Evolutionary conservation across 2,888 invertebrate species (phyloP).

Genomic region (Anticlea derivata): DNA sequence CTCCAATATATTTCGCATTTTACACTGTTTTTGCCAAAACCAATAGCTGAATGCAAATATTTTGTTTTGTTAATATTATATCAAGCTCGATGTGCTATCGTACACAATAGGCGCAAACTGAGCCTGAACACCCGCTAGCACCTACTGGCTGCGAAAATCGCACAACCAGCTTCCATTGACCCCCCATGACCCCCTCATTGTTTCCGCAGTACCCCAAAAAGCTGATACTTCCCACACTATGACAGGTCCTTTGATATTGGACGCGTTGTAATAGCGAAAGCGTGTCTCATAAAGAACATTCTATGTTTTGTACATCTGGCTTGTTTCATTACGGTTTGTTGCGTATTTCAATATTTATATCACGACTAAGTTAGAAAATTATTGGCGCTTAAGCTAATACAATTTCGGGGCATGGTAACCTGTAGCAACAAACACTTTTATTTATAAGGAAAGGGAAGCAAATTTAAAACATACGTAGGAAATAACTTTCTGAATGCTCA

Average conservation of each 20-base stretch:
- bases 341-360: constrained; percentile 52
- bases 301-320: constrained; percentile 75
- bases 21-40: constrained; percentile 38
- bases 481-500: not conserved
- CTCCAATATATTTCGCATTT: constrained; percentile 34
- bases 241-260: constrained; percentile 62
- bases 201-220: constrained; percentile 46
- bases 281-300: constrained; percentile 76
- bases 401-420: constrained; percentile 25
- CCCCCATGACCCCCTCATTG: constrained; percentile 39
- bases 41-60: constrained; percentile 48
- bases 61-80: constrained; percentile 60
- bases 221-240: constrained; percentile 32
- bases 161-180: constrained; percentile 47
- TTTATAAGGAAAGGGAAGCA: constrained; percentile 9
- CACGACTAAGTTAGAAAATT: constrained; percentile 42
- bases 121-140: constrained; percentile 52
- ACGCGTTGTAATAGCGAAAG: constrained; percentile 67
- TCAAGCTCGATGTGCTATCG: constrained; percentile 55
- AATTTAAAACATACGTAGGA: not conserved
- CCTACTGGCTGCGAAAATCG: constrained; percentile 49
- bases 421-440: constrained; percentile 16
- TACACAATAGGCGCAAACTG: constrained; percentile 53
- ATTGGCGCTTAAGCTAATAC: constrained; percentile 31
- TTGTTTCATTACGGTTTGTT: constrained; percentile 67